Evolutionary conservation across 1,140 invertebrate genomes (phyloP).

Genomic region (Sipha flava): DNA sequence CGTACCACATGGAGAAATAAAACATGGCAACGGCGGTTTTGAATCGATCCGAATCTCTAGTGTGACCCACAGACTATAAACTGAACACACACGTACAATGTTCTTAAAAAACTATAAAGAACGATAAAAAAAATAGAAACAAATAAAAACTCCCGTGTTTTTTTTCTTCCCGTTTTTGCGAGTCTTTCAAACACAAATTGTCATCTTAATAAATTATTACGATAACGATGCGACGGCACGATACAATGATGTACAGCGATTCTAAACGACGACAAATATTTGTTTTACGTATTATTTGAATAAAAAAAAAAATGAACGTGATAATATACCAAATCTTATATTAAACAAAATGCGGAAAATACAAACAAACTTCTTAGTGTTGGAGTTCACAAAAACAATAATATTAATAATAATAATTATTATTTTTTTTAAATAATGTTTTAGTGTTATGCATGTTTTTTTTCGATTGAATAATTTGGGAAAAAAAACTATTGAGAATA

Average conservation of each 20-base stretch:
- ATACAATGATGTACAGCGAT: background rate
- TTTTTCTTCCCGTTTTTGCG: too few species aligned
- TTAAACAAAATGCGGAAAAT: too few species aligned
- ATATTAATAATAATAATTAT: too few species aligned
- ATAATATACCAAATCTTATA: background rate
- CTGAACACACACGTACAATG: background rate
- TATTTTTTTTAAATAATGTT: too few species aligned
- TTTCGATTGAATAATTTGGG: too few species aligned
- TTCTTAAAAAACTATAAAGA: background rate
- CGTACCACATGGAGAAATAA: background rate
- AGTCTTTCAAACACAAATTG: background rate
- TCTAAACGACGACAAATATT: background rate
- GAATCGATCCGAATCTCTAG: background rate
- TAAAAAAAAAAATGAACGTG: background rate
- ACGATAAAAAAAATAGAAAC: background rate
- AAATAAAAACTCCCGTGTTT: background rate
- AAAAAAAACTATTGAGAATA: too few species aligned
- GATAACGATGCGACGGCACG: background rate
- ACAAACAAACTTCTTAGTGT: too few species aligned
- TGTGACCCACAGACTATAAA: background rate
- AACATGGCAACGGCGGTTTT: background rate
- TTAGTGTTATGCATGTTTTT: too few species aligned
- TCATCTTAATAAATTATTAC: background rate
- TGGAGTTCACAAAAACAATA: too few species aligned
- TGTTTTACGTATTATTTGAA: background rate